Conservation (phyloP, 2,113 vertebrate species). For the Chamaetylas fuelleborni region DNA sequence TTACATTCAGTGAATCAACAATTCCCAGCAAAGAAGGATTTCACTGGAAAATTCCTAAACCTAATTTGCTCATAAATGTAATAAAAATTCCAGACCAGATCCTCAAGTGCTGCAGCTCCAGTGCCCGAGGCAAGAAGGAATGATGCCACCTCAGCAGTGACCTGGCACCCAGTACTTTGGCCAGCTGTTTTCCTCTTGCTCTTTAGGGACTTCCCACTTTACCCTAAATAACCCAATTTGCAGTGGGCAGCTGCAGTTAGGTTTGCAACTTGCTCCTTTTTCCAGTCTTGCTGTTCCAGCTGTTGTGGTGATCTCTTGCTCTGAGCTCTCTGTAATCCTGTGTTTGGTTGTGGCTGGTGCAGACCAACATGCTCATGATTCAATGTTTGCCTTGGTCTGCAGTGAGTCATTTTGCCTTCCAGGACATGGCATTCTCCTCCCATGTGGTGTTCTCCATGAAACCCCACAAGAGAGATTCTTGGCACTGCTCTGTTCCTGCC, state of each 20-base stretch:
- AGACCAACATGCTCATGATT: not conserved
- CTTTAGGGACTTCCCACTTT: not conserved
- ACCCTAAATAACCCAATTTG: conserved; percentile 1
- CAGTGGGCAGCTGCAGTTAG: not conserved
- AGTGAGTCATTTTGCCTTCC: not conserved
- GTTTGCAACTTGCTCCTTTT: not conserved
- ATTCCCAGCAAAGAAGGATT: not conserved
- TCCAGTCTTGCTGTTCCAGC: not conserved
- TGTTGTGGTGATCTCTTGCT: not conserved
- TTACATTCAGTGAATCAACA: not conserved
- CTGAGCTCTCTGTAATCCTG: not conserved
- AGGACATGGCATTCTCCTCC: not conserved
- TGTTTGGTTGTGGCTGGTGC: not conserved
- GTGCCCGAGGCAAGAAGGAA: not conserved
- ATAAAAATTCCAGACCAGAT: not conserved
- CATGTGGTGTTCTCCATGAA: not conserved
- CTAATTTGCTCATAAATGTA: not conserved
- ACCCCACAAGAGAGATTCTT: not conserved
- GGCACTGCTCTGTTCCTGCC: not conserved
- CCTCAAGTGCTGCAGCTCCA: not conserved
- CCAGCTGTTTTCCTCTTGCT: not conserved
- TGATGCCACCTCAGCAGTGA: not conserved
- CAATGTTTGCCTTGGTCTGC: not conserved
- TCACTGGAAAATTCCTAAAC: not conserved
- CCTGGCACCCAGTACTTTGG: not conserved